These are phyloP conservation scores for Seladonia tumulorum DNA, from an alignment of 2,888 invertebrate species.

Conservation along the genomic window DNA sequence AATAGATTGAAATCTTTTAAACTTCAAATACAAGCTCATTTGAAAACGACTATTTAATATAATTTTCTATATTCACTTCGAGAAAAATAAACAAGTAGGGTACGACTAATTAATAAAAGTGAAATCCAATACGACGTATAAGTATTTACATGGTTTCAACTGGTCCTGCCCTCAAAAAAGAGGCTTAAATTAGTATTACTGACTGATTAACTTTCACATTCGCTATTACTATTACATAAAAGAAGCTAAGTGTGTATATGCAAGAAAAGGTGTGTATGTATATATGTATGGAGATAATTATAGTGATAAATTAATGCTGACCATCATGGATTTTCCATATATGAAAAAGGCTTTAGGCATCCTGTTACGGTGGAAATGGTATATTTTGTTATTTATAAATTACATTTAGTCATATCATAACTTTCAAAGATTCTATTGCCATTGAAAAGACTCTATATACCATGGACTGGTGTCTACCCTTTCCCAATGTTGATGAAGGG, in stretches of 20 bases:
- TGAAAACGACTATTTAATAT: slow-evolving; percentile 29
- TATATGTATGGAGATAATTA: slow-evolving; percentile 68
- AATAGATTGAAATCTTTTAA: not conserved
- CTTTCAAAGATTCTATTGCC: slow-evolving; percentile 75
- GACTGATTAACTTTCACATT: slow-evolving; percentile 71
- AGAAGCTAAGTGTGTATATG: slow-evolving; percentile 69
- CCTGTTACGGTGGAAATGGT: slow-evolving; percentile 74
- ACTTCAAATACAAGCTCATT: slow-evolving; percentile 35
- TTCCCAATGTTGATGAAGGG: slow-evolving; percentile 4
- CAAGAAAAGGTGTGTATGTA: slow-evolving; percentile 65
- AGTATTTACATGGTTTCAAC: slow-evolving; percentile 34
- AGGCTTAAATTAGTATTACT: slow-evolving; percentile 66
- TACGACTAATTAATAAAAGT: slow-evolving; percentile 14
- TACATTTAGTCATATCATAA: slow-evolving; percentile 68
- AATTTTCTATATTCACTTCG: slow-evolving; percentile 41
- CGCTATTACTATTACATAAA: slow-evolving; percentile 69
- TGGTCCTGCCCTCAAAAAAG: slow-evolving; percentile 50
- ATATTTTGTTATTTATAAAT: slow-evolving; percentile 79
- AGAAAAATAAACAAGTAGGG: slow-evolving; percentile 18
- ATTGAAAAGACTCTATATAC: slow-evolving; percentile 75
- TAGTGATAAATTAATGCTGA: slow-evolving; percentile 70
- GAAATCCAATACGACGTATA: slow-evolving; percentile 22
- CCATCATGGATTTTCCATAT: slow-evolving; percentile 60
- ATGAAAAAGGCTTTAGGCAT: slow-evolving; percentile 67
- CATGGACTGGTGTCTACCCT: slow-evolving; percentile 71